Conservation (phyloP, 1,140 invertebrate genomes). For the Aphelenchoides avenae region DNA sequence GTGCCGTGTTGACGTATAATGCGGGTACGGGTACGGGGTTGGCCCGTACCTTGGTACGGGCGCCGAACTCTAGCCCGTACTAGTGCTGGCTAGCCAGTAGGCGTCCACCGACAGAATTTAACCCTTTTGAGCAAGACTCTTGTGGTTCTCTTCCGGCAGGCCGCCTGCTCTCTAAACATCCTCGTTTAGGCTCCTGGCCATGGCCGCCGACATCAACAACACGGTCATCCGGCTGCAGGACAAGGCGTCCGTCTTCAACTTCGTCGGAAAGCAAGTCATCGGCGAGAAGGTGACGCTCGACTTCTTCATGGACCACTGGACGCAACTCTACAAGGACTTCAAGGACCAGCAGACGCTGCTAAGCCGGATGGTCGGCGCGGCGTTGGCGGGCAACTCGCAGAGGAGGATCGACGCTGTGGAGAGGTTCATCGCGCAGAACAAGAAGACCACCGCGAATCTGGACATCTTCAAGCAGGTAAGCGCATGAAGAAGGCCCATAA, state of each 20-base stretch:
- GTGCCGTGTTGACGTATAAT: too few relatives aligned
- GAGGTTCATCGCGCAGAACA: slow-evolving; percentile 33
- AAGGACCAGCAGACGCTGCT: slow-evolving; percentile 50
- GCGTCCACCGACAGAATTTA: too few relatives aligned
- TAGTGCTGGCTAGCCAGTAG: too few relatives aligned
- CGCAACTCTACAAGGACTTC: slow-evolving; percentile 44
- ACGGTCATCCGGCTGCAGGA: slow-evolving; percentile 49
- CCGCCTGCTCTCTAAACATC: too few relatives aligned
- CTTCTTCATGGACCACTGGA: slow-evolving; percentile 52
- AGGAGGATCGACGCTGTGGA: slow-evolving; percentile 42
- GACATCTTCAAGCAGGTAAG: slow-evolving; percentile 52
- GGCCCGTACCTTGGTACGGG: too few relatives aligned
- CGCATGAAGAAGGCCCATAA: too few relatives aligned
- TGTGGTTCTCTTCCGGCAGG: too few relatives aligned
- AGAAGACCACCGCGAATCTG: slow-evolving; percentile 30
- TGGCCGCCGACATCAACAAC: slow-evolving; percentile 45
- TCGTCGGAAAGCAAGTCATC: slow-evolving; percentile 27
- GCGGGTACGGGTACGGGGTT: too few relatives aligned
- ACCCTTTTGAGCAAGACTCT: too few relatives aligned
- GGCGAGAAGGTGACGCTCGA: slow-evolving; percentile 44
- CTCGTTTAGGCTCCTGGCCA: slow-evolving; percentile 39
- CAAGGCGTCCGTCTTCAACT: slow-evolving; percentile 39
- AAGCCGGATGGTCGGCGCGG: slow-evolving; percentile 27
- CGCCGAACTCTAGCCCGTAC: too few relatives aligned
- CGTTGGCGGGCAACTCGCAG: slow-evolving; percentile 41